Percentiles rank a stretch among this genome's conserved stretches.
Conservation (phyloP, 2,797 vertebrate genomes). For the Danio kyathit region DNA sequence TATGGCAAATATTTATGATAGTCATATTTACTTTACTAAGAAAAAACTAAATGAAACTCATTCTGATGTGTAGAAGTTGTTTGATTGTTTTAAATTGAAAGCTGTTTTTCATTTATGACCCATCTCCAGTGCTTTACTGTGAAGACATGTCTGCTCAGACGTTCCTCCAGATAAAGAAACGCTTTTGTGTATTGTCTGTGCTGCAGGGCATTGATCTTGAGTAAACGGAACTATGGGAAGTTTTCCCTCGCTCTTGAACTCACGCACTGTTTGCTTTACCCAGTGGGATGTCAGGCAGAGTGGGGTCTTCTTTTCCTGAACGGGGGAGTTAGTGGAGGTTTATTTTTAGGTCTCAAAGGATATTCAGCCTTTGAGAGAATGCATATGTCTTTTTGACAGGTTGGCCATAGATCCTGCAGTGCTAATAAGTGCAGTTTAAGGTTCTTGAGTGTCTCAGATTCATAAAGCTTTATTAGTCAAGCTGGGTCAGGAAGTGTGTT, state of each 20-base stretch:
- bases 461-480: background rate
- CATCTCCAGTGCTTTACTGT: constrained; percentile 61
- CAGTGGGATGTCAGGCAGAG: constrained; percentile 58
- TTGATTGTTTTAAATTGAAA: background rate
- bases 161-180: constrained; percentile 73
- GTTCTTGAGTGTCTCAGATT: background rate
- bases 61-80: background rate
- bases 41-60: background rate
- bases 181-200: constrained; percentile 73
- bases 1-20: no score
- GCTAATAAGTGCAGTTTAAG: background rate
- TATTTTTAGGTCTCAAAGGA: constrained; percentile 68
- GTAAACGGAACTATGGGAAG: constrained; percentile 55
- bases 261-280: constrained; percentile 55
- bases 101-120: background rate
- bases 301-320: constrained; percentile 63
- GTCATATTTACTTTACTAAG: background rate
- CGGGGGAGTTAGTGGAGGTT: constrained; percentile 64
- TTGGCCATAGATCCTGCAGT: background rate
- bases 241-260: constrained; percentile 70
- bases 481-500: background rate
- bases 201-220: constrained; percentile 64
- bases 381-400: constrained; percentile 25
- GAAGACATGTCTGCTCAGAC: constrained; percentile 69
- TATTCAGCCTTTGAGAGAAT: constrained; percentile 68